phyloP scores from a whole-genome alignment of 1,140 invertebrate genomes.

The Temnothorax curvispinosus region DNA sequence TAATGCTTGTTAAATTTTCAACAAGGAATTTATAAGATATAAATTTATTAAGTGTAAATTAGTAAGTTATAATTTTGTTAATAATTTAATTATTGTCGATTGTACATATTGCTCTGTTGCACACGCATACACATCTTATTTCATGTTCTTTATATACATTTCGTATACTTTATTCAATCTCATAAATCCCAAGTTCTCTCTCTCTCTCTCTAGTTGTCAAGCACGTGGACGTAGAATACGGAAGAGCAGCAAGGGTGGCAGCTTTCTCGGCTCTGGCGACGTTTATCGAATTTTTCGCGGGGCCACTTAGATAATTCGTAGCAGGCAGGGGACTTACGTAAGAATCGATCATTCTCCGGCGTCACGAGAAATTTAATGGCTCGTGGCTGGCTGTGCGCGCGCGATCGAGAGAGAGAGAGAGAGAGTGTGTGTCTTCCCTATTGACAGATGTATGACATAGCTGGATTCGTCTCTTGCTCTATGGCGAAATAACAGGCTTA shows the following conservation, averaged over 20 bases:
- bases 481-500: constrained; percentile 78
- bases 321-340: constrained; percentile 49
- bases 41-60: not conserved
- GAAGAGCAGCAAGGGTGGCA: constrained; percentile 42
- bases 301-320: constrained; percentile 28
- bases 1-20: not conserved
- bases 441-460: constrained; percentile 46
- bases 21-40: not conserved
- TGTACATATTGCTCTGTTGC: not conserved
- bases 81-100: not conserved
- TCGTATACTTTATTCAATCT: not conserved
- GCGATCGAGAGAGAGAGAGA: not conserved
- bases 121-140: not conserved
- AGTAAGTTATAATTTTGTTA: not conserved
- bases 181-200: constrained; percentile 30
- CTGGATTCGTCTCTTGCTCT: constrained; percentile 73
- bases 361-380: constrained; percentile 67
- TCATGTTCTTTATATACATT: not conserved
- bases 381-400: constrained; percentile 60
- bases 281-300: constrained; percentile 53
- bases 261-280: constrained; percentile 36
- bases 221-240: constrained; percentile 14
- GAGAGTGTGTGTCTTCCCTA: not conserved
- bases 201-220: not conserved
- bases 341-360: constrained; percentile 71